Base-by-base conservation (phyloP, 2,888 invertebrate genomes). In the Anthrax anthrax region DNA sequence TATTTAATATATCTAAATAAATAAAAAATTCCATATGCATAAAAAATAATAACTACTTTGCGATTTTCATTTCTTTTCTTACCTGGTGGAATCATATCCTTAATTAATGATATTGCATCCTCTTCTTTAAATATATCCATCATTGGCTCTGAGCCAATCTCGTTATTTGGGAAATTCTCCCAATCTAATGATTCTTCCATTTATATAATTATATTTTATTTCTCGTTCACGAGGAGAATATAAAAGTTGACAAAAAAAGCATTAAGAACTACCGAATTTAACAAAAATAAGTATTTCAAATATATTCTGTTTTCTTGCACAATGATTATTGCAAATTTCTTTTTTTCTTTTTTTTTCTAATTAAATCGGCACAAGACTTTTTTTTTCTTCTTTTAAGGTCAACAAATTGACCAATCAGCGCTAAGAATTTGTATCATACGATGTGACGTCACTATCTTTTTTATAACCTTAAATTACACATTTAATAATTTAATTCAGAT, bases 71-170 rank as follows among this genome's bases (percentile, higher is more conserved):
- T n/a, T n/a, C n/a, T n/a, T n/a, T 29, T 36, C 47, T 39, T 54
- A 61, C 62, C 62, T 29, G 62, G 56, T 32, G 65, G 59, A 48
- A 66, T 58, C 58, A 65, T 63, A 40, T 66, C 67, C 34, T 64
- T 64, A 10, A 66, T 60, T 5, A 67, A 57, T 12, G 64, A 63
- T 8, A 67, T 56, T 1, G 64, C 60, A 52, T 66, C 66, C 47
- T 65, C 66, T 46, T 64, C 61, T 50, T 63, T 63, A 49, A 64
- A 63, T 39, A 48, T 37, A 27, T 65, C 52, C 39, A 65, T 64
- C 47, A 62, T 50, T 39, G 61, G 62, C 39, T 57, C 59, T 51
- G 61, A 56, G 39, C 37, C 45, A 19, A 38, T 37, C 3, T 39
- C 45, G 5, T 16, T 37, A 14, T 42, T 43, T 39, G 47, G 38